Base-by-base conservation (phyloP, 2,797 vertebrate genomes). In the Fistularia commersonii region DNA sequence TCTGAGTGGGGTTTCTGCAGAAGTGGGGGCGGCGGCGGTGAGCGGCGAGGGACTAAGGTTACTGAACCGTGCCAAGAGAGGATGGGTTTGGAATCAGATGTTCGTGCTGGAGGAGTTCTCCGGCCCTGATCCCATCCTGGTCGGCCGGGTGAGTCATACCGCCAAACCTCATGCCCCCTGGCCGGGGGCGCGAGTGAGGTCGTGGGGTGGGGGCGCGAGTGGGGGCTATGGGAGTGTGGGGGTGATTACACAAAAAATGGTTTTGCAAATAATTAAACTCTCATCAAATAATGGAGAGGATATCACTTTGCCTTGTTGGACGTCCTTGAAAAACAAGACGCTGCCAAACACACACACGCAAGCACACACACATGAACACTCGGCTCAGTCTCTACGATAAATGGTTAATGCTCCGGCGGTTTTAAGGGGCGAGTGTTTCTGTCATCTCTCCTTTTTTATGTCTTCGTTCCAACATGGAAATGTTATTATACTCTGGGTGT, bases 71-170 rank as follows among this genome's bases (percentile, higher is more conserved):
- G 93, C 94, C 89, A 99, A 94, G 88, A 95, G 97, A 89, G 97
- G 97, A 89, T 99, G 97, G 97, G 97, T 99, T 90, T 99, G 96
- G 97, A 99, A 99, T 90, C 97, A 99, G 93, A 99, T 99, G 97
- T 99, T 99, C 91, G 97, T 99, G 79, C 82, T 99, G 88, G 97
- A 99, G 90, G 97, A 99, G 87, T 99, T 99, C 88, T 97, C 96
- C 93, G 97, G 97, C 93, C 97, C 94, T 34, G 97, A 99, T 94
- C 95, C 96, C 85, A 99, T 98, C 80, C 93, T 99, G 7, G 97
- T 99, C 92, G 97, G 97, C 90, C 93, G 95, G 94, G 97, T 99
- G 94, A 93, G 97, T 92, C 79, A 71, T 76, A 81, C 10, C 80
- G 79, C 83, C 72, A 87, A 89, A 84, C 70, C 70, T 81, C 68